Evolutionary conservation across 64 coral and sea anemone genomes (phyloP).

Genomic region (Pocillopora damicornis): DNA sequence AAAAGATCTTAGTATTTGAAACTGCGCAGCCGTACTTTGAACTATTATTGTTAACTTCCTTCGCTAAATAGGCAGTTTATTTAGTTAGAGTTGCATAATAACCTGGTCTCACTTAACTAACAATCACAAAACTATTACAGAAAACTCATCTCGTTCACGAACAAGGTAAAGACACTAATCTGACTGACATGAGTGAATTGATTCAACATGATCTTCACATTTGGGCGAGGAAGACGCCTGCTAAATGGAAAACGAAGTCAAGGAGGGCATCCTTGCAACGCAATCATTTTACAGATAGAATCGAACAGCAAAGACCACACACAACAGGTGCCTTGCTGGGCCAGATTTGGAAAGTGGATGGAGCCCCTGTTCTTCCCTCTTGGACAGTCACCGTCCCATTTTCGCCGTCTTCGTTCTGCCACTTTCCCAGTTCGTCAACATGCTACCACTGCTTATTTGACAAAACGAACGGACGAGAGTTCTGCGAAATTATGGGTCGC

Average conservation of each 20-base stretch:
- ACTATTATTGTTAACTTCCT: too few relatives aligned
- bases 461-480: neutral
- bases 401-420: neutral
- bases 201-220: neutral
- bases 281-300: neutral
- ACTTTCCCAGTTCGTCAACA: neutral
- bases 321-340: neutral
- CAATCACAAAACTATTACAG: too few relatives aligned
- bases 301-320: neutral
- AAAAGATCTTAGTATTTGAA: neutral
- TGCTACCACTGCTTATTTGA: constrained; percentile 3
- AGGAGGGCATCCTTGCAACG: neutral
- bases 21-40: too few relatives aligned
- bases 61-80: too few relatives aligned
- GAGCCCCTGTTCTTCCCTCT: neutral
- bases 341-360: neutral
- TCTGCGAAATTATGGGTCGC: constrained; percentile 21
- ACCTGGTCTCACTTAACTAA: too few relatives aligned
- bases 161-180: too few relatives aligned
- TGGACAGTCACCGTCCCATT: neutral
- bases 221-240: neutral
- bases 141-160: too few relatives aligned
- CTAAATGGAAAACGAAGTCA: neutral
- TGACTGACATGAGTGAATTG: neutral
- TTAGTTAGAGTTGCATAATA: too few relatives aligned